Base-by-base conservation (phyloP, 1,140 invertebrate species). In the Linepithema humile region DNA sequence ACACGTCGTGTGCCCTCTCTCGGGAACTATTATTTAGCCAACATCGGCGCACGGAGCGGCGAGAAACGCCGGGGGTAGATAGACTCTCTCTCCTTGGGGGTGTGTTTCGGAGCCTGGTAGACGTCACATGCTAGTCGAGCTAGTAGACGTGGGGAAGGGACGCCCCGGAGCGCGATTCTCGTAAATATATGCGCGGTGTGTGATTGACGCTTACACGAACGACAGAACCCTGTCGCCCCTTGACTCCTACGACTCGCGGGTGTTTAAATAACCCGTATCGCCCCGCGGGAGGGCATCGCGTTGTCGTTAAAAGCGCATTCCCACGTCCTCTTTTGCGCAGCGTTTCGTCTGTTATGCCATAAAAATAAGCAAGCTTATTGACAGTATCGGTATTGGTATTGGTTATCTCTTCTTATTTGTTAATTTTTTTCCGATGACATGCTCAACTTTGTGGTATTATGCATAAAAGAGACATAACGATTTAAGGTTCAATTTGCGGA, bases 131-230 rank as follows among this genome's bases (percentile, higher is more conserved):
- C 87, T 88, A 82, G 62, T 65, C 74, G 64, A 62, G 55, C 32
- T 35, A 15, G 83, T 64, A 60, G 84, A 86, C 40, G 83, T 53
- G 45, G 72, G 87, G 59, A 72, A 82, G 77, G 77, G 67, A 85
- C 77, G 67, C 69, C 78, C 83, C 50, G 57, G 82, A 57, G 83
- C 60, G 48, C 72, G 84, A 57, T 62, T 78, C 84, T 72, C 67
- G 64, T 83, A 88, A 89, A 90, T 90, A 89, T 89, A 90, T 88
- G 88, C 88, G 80, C 73, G 87, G 93, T 89, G 89, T 94, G 94
- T 94, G 94, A 94, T 94, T 94, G 94, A 94, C 94, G 90, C 92
- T 92, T 94, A 94, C 93, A 94, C 89, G 92, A 90, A 83, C 82
- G 84, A 84, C 86, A 72, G 88, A 85, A 65, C 84, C 45, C 75